Evolutionary conservation across 1,140 invertebrate genomes (phyloP), one percentile per base, ranked within the genome.

Genomic region (Drosophila grimshawi): DNA sequence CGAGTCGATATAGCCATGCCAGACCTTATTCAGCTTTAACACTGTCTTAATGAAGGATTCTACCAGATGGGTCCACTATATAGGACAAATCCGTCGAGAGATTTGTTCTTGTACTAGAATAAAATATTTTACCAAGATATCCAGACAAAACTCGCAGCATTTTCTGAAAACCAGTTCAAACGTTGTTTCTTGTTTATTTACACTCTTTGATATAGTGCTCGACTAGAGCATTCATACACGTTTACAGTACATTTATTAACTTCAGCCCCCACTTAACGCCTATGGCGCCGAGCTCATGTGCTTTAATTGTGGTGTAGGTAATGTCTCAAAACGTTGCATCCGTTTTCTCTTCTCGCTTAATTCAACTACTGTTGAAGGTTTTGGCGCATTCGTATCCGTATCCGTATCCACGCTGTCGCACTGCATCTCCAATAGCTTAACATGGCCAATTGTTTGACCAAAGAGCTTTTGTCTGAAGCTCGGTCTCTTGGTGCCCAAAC

Each of bases 381-480:
- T 5, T 27, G 10, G 10, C n/a, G 52, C 2, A 0, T 32, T 4
- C 27, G 7, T 5, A 53, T 53, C 49, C 30, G 8, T 10, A 29
- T 66, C 41, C 8, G 57, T 61, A 3, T 85, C 81, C 7, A 56
- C 49, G 10, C 73, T 80, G 27, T 86, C 81, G 5, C 65, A 65
- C 43, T 86, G 81, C 19, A 69, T 49, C 63, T 86, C 82, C 60
- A 86, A 53, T n/a, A 86, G 51, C 45, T 86, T 86, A 2, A 86
- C 79, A 53, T 86, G 82, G 0, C 61, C 66, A 8, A 86, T 81
- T 5, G 70, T 76, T 53, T 79, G 89, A 7, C 88, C 74, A 43
- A 91, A 91, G 5, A 91, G 80, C 60, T 91, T 91, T 11, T 91
- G 81, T 6, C 86, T 67, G 6, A 91, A 73, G 29, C 90, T 91